Base-by-base conservation (phyloP, 2,888 invertebrate genomes). In the Orthosia gracilis region DNA sequence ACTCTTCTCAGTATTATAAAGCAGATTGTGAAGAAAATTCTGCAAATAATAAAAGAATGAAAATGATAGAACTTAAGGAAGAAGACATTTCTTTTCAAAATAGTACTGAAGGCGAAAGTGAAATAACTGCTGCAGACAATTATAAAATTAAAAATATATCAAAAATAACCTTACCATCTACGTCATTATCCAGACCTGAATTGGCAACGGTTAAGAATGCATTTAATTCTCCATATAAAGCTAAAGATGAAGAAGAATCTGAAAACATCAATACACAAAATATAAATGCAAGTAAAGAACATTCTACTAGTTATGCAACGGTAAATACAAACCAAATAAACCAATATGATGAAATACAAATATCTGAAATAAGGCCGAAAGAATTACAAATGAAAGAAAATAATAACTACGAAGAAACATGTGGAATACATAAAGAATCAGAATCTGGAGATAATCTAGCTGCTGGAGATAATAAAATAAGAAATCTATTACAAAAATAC, bases 401-500 rank as follows among this genome's bases (percentile, higher is more conserved):
- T 26, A 13, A 31, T 55, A 23, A 57, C 1, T 40, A 7, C 45
- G 62, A 52, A 21, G 15, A 55, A 0, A 57, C 12, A n/a, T 18
- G 12, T 67, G n/a, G 13, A 61, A 62, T 67, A 7, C 55, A 50
- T 21, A 47, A 9, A 67, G 47, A 58, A 62, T 52, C 47, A 52
- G 55, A 75, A 73, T 55, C 50, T 55, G 31, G 3, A 50, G 50
- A 45, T 21, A 26, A 7, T 31, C 5, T n/a, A 66, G 11, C 7
- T n/a, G 50, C 47, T 18, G 61, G 72, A 70, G 63, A 74, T 59
- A 86, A 80, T 73, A 82, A 77, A 58, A 80, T 94, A 47, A 85
- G 85, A 54, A 89, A 89, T 78, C 89, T 96, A 63, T 87, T 95
- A 71, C 84, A 92, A 45, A 95, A 94, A 84, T 95, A 94, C 68